Evolutionary conservation across 2,797 vertebrate species (phyloP).

Genomic region (Phoxinus dragarum): DNA sequence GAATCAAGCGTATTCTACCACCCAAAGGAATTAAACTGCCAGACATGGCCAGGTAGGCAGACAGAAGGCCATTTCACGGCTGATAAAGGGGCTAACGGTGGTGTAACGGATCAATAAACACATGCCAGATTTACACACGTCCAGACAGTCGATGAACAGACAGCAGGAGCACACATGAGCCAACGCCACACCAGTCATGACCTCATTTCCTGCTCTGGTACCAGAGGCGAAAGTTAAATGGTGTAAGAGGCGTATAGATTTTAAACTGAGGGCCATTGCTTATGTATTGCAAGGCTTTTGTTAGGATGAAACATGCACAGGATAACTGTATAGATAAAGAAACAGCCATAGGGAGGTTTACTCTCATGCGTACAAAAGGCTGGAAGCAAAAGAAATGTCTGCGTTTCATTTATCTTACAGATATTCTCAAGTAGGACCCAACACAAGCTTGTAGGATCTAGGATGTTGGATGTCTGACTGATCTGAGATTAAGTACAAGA

Average conservation of each 20-base stretch:
- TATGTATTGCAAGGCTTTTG: neutral
- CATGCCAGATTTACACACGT: slow-evolving; percentile 56
- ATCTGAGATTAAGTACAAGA: neutral
- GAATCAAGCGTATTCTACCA: slow-evolving; percentile 58
- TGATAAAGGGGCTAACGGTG: slow-evolving; percentile 63
- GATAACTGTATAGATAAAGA: neutral
- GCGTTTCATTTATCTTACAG: neutral
- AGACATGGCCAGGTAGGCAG: slow-evolving; percentile 57
- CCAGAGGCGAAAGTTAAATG: slow-evolving; percentile 33
- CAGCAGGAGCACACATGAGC: slow-evolving; percentile 32
- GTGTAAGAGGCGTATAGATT: neutral
- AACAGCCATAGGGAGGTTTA: neutral
- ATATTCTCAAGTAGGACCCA: neutral
- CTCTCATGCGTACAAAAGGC: neutral
- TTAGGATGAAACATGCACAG: neutral
- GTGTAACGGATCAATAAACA: slow-evolving; percentile 64
- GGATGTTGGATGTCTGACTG: neutral
- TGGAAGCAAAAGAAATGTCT: neutral
- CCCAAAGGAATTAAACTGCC: slow-evolving; percentile 58
- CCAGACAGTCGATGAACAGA: slow-evolving; percentile 41
- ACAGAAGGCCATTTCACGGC: slow-evolving; percentile 66
- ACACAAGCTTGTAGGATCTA: neutral
- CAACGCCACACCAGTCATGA: slow-evolving; percentile 28
- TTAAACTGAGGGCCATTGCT: slow-evolving; percentile 16
- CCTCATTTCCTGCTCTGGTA: slow-evolving; percentile 48